Evolutionary conservation across 2,797 vertebrate species (phyloP).

Genomic region (Borostomias antarcticus): DNA sequence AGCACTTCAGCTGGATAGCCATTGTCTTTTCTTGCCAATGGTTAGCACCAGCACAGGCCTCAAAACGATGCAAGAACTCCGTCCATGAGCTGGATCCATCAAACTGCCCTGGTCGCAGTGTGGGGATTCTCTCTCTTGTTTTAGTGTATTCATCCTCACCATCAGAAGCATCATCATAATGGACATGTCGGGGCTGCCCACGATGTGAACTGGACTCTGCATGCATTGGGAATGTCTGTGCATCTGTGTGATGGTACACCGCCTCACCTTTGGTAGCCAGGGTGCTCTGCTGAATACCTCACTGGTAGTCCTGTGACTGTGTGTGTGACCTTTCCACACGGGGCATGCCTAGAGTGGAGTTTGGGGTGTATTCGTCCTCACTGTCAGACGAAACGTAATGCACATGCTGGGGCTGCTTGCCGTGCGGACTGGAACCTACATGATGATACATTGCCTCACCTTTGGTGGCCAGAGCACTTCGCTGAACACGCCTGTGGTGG

Average conservation of each 20-base stretch:
- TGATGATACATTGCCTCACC: too few species aligned
- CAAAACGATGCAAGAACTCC: slow-evolving; percentile 32
- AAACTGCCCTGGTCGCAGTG: slow-evolving; percentile 13
- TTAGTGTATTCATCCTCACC: background rate
- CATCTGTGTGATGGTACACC: background rate
- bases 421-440: too few species aligned
- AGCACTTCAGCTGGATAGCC: slow-evolving; percentile 18
- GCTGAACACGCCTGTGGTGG: too few species aligned
- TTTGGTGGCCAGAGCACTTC: too few species aligned
- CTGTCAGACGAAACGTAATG: too few species aligned
- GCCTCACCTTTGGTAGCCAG: background rate
- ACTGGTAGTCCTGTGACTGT: background rate
- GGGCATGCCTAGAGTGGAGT: background rate
- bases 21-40: slow-evolving; percentile 26
- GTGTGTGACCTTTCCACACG: background rate
- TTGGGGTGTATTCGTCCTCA: too few species aligned
- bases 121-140: slow-evolving; percentile 18
- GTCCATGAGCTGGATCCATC: slow-evolving; percentile 29
- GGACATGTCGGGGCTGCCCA: background rate
- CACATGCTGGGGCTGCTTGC: too few species aligned
- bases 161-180: background rate
- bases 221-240: background rate
- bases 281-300: background rate
- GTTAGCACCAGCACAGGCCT: slow-evolving; percentile 25
- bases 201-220: background rate